A percentile compares a stretch with the other conserved stretches of the same genome.
These are phyloP conservation scores for Semnornis frantzii DNA, from an alignment of 2,113 vertebrate species.

Conservation along the genomic window DNA sequence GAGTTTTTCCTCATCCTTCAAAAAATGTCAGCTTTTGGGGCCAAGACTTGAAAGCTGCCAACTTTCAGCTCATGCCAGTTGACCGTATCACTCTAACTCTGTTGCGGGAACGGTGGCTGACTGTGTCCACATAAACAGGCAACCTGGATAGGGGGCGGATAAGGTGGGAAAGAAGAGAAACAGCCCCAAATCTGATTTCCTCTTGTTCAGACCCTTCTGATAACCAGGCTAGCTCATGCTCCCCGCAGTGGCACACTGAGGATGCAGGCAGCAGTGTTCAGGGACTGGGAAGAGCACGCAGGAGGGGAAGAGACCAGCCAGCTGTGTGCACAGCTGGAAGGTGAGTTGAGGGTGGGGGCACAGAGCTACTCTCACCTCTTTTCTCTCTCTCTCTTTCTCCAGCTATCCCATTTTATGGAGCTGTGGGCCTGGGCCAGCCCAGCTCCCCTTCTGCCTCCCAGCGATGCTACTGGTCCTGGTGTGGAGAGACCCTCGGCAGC, in stretches of 20 bases:
- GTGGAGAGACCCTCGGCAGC: background rate
- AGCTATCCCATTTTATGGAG: slow-evolving; percentile 74
- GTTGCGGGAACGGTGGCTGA: fast-evolving
- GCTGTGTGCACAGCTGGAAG: background rate
- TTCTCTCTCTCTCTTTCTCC: background rate
- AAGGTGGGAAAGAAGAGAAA: background rate
- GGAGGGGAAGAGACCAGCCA: background rate
- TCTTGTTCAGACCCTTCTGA: background rate
- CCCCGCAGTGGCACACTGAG: background rate
- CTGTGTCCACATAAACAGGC: background rate
- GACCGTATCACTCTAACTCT: background rate
- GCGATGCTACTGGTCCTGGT: slow-evolving; percentile 48
- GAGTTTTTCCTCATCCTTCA: background rate
- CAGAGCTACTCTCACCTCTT: background rate
- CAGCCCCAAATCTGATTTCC: background rate
- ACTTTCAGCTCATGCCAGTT: background rate
- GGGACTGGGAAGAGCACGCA: background rate
- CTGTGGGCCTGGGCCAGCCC: slow-evolving; percentile 21
- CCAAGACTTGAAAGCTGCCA: background rate
- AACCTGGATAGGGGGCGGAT: background rate
- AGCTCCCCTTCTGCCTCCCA: background rate
- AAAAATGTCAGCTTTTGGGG: background rate
- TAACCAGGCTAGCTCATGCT: background rate
- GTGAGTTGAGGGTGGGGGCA: background rate
- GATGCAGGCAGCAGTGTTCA: background rate